These are phyloP conservation scores for Orgyia antiqua DNA, from an alignment of 2,888 invertebrate species.

Conservation along the genomic window DNA sequence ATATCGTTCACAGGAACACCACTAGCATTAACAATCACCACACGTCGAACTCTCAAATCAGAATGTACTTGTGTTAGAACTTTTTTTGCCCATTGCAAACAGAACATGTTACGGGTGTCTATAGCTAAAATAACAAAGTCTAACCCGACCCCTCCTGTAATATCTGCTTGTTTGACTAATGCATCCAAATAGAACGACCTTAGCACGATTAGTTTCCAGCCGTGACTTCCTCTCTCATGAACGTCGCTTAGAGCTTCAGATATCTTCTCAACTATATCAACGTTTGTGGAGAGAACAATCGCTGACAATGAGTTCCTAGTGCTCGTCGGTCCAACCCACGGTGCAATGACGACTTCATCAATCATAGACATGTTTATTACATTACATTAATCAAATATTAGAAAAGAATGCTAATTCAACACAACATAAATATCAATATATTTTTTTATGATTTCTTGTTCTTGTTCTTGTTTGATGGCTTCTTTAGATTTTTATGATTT, in stretches of 20 bases:
- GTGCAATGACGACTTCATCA: slow-evolving; percentile 46
- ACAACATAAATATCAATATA: no score
- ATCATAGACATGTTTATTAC: slow-evolving; percentile 41
- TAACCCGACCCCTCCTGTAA: slow-evolving; percentile 56
- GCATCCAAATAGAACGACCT: slow-evolving; percentile 52
- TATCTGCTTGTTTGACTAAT: slow-evolving; percentile 43
- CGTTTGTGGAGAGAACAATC: slow-evolving; percentile 55
- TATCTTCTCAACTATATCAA: slow-evolving; percentile 54
- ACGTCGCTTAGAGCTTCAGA: slow-evolving; percentile 51
- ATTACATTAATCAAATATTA: not conserved
- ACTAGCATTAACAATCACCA: slow-evolving; percentile 60
- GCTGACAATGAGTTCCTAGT: slow-evolving; percentile 54
- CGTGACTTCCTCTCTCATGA: slow-evolving; percentile 46
- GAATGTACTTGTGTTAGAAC: slow-evolving; percentile 57
- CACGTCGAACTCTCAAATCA: slow-evolving; percentile 55
- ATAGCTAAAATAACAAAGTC: slow-evolving; percentile 62
- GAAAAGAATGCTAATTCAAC: no score
- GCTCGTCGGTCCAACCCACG: slow-evolving; percentile 61
- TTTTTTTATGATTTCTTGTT: no score
- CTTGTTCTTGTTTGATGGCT: no score
- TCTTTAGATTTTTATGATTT: no score
- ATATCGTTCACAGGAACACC: slow-evolving; percentile 55
- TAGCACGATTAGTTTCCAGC: slow-evolving; percentile 58
- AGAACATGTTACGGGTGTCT: slow-evolving; percentile 58
- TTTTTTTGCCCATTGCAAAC: slow-evolving; percentile 59